phyloP scores from a whole-genome alignment of 1,140 invertebrate species.

The Saccostrea echinata region DNA sequence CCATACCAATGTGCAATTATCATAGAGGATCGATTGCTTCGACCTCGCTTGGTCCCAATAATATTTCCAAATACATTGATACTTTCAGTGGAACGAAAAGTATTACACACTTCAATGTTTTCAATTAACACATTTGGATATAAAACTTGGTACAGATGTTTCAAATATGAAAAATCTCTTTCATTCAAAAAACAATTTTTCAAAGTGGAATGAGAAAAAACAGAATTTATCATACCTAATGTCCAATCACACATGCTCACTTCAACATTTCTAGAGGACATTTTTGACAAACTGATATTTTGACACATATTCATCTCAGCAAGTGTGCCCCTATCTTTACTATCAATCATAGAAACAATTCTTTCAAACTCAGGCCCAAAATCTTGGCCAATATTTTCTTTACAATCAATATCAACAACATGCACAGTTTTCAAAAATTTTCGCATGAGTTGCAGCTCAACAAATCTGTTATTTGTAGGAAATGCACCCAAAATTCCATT shows the following conservation, averaged over 20 bases:
- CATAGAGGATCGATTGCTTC: conserved; percentile 38
- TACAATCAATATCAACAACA: background rate
- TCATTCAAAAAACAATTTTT: background rate
- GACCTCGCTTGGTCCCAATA: conserved; percentile 25
- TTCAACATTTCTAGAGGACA: background rate
- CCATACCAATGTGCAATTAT: conserved; percentile 36
- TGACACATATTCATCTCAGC: background rate
- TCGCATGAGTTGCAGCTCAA: conserved; percentile 54
- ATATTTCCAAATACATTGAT: conserved; percentile 14
- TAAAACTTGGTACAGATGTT: conserved; percentile 28
- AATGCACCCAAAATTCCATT: conserved; percentile 53
- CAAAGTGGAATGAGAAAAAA: background rate
- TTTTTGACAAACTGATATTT: background rate
- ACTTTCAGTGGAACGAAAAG: conserved; percentile 11
- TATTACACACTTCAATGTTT: conserved; percentile 15
- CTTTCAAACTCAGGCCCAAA: background rate
- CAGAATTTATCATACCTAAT: background rate
- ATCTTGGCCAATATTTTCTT: background rate
- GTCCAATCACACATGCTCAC: background rate
- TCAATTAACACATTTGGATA: conserved; percentile 18
- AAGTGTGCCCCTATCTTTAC: conserved; percentile 33
- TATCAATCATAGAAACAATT: background rate
- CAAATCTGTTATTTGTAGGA: conserved; percentile 50
- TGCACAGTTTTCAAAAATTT: conserved; percentile 38
- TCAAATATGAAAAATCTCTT: conserved; percentile 11